A percentile compares a stretch with the other conserved stretches of the same genome.
Evolutionary conservation across 1,140 invertebrate species (phyloP).

Genomic region (Maconellicoccus hirsutus): DNA sequence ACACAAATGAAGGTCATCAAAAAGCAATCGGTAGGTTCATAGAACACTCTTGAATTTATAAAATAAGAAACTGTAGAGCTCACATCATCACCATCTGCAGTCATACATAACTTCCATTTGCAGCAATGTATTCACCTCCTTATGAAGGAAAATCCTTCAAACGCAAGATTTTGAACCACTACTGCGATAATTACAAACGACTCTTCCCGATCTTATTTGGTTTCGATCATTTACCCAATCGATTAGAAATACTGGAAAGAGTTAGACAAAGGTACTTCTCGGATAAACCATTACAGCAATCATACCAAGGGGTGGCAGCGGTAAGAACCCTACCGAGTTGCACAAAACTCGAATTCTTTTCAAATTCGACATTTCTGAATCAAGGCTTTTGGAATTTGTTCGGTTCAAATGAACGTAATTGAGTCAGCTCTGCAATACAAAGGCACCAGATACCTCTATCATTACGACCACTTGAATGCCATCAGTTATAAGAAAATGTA

Average conservation of each 20-base stretch:
- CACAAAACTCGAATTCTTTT: too few relatives aligned
- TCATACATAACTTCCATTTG: too few relatives aligned
- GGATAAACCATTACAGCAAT: background rate
- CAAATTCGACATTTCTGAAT: background rate
- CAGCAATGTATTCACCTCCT: background rate
- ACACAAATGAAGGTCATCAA: slow-evolving; percentile 13
- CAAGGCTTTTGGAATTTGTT: background rate
- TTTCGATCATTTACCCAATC: background rate
- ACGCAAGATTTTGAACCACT: background rate
- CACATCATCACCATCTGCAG: too few relatives aligned
- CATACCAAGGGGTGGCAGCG: background rate
- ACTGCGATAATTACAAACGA: background rate
- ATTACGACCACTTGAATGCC: background rate
- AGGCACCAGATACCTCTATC: background rate
- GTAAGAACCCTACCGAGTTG: too few relatives aligned
- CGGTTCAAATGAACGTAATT: background rate
- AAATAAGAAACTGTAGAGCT: too few relatives aligned
- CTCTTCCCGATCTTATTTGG: background rate
- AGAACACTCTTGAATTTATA: too few relatives aligned
- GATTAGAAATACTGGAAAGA: background rate
- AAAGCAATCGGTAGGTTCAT: background rate
- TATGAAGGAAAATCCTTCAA: background rate
- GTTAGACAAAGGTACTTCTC: background rate
- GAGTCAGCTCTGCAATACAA: background rate
- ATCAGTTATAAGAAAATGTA: background rate